Evolutionary conservation across 1,140 invertebrate species (phyloP), one percentile per base, ranked within the genome.

Genomic region (Sitobion miscanthi): DNA sequence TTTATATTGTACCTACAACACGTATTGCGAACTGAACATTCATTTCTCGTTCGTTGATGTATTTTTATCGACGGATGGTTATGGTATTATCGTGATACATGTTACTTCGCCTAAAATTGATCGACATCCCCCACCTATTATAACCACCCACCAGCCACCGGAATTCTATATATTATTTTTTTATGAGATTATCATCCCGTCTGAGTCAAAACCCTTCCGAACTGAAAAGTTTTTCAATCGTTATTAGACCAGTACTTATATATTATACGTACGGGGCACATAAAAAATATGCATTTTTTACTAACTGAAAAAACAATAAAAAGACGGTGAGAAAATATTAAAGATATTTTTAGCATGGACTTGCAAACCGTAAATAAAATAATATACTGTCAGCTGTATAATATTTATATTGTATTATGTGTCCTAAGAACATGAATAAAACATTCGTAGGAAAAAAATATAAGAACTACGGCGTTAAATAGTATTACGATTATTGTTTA

Each of bases 231-330:
- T 86, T 86, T 86, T 47, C 38, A 11, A 11, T 85, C 82, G 38
- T n/a, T 69, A n/a, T 69, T 69, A n/a, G 62, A 69, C 62, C 11
- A 69, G 62, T 30, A 69, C 30, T 69, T 11, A n/a, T 14, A n/a
- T 69, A n/a, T 5, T n/a, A 69, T 69, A n/a, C 5, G 4, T 69
- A 5, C 11, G 9, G 25, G 25, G 62, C 14, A 69, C 30, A 47
- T 49, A 47, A 86, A 47, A 86, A 47, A 86, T 86, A 87, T 88
- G 35, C 52, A 49, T n/a, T 88, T 88, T 88, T 88, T 88, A 88
- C 52, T 52, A 52, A 87, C 85, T 47, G 45, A 45, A 87, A 87
- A 88, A 88, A 88, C 47, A 52, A 88, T 88, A 88, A 88, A 88
- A n/a, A 20, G 17, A 9, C 47, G 47, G n/a, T 52, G 30, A 52